These are phyloP conservation scores for Dinomys branickii DNA, from an alignment of 2,113 vertebrate species.

Conservation along the genomic window DNA sequence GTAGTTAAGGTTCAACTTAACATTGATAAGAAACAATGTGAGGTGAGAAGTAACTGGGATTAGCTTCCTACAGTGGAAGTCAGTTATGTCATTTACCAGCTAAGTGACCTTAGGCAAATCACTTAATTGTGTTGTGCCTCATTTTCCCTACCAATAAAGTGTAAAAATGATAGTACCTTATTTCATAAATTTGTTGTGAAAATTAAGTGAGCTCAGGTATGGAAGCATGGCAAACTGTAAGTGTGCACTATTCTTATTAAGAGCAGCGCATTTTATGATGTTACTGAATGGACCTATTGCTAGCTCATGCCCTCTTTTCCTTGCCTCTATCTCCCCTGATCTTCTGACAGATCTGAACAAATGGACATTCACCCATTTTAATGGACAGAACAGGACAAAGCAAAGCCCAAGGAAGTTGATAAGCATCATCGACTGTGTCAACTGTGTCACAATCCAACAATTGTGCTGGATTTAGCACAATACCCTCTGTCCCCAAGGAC, in stretches of 20 bases:
- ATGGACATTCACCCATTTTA: neutral
- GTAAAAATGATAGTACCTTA: slow-evolving; percentile 18
- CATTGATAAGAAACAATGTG: neutral
- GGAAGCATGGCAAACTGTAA: neutral
- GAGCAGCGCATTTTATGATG: neutral
- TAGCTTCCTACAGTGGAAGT: neutral
- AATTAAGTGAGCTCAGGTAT: slow-evolving; percentile 12
- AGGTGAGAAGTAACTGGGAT: neutral
- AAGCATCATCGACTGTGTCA: neutral
- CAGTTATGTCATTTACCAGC: neutral
- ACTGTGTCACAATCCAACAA: no score
- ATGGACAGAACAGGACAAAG: neutral
- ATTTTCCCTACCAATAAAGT: slow-evolving; percentile 32
- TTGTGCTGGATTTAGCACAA: neutral
- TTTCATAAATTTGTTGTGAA: neutral
- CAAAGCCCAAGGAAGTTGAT: neutral
- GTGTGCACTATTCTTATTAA: neutral
- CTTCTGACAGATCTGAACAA: neutral
- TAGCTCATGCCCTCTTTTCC: neutral
- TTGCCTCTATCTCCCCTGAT: neutral
- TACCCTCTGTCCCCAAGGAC: neutral
- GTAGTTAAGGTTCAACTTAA: neutral
- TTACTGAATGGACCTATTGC: neutral
- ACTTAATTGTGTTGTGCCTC: neutral
- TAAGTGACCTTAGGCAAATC: neutral